phyloP scores from a whole-genome alignment of 2,797 vertebrate genomes.

The Lagocephalus sceleratus region DNA sequence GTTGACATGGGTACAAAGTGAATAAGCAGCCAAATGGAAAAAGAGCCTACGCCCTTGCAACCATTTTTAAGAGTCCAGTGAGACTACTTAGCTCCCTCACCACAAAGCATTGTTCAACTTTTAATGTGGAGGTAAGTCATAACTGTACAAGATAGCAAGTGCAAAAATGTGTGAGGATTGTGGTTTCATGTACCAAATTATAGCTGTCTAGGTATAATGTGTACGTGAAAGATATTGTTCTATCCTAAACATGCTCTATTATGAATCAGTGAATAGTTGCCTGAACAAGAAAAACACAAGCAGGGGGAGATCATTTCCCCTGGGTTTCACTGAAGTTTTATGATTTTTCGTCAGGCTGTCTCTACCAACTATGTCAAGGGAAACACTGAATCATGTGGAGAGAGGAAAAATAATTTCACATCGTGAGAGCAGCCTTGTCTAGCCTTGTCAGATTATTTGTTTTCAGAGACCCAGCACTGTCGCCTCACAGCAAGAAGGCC shows the following conservation, averaged over 20 bases:
- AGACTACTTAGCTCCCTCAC: slow-evolving; percentile 1
- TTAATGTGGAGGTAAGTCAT: no score
- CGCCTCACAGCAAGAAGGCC: no score
- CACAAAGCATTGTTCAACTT: background rate
- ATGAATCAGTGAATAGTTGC: background rate
- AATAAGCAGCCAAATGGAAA: slow-evolving; percentile 56
- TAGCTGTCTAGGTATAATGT: slow-evolving; percentile 3
- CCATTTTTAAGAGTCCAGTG: slow-evolving; percentile 14
- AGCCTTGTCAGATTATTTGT: no score
- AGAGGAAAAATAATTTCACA: no score
- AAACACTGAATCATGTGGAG: no score
- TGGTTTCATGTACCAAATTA: slow-evolving; percentile 16
- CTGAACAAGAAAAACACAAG: slow-evolving; percentile 2
- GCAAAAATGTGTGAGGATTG: no score
- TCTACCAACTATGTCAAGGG: no score
- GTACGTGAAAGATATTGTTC: background rate
- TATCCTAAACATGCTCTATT: background rate
- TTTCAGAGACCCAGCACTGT: no score
- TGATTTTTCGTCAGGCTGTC: no score
- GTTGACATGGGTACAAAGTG: slow-evolving; percentile 37
- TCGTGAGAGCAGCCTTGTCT: no score
- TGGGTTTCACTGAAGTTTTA: no score
- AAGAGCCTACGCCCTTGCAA: slow-evolving; percentile 44
- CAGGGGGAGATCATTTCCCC: background rate
- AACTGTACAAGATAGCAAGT: no score